Base-by-base conservation (phyloP, 2,797 vertebrate species). In the Hyperoplus lanceolatus region DNA sequence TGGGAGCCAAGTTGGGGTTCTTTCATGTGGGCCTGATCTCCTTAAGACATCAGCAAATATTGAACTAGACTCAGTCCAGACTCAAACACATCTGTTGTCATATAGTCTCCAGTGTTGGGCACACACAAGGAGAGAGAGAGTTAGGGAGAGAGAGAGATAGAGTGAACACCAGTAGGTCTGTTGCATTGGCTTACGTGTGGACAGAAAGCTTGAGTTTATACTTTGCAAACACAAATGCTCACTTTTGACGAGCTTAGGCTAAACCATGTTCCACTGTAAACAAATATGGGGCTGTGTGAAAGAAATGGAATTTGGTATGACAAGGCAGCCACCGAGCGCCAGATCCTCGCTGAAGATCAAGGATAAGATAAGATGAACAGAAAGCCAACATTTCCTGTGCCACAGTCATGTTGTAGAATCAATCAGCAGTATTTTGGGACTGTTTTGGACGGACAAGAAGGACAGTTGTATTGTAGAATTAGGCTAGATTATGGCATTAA, bases 61-160 rank as follows among this genome's bases (percentile, higher is more conserved):
- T 94, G 90, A 94, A 88, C 85, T 85, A 92, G 91, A 79, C 87
- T 89, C 66, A 82, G 90, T 88, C 92, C 92, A 92, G 86, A 90
- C 91, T 92, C 91, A 83, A 89, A 91, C 94, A 91, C 93, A 93
- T 94, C 94, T 94, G 94, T 89, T 93, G 90, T 93, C 90, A 87
- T 90, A 86, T 77, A 88, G 86, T 83, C 90, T 87, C 82, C 64
- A 74, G 72, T 78, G 80, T 80, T 79, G n/a, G 75, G 72, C 71
- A 48, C 77, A 82, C 69, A 79, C 73, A 65, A 70, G 56, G 65
- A 66, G 74, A 62, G 72, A 79, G 72, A 43, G 80, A 58, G 29
- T 29, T 29, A 66, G 74, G 60, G 72, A 79, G 72, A 43, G 80
- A 58, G 65, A 66, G 74, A 62, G 72, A 79, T 70, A 43, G 80